Conservation (phyloP, 2,888 invertebrate genomes). For the Macrosoma leucophasiata region DNA sequence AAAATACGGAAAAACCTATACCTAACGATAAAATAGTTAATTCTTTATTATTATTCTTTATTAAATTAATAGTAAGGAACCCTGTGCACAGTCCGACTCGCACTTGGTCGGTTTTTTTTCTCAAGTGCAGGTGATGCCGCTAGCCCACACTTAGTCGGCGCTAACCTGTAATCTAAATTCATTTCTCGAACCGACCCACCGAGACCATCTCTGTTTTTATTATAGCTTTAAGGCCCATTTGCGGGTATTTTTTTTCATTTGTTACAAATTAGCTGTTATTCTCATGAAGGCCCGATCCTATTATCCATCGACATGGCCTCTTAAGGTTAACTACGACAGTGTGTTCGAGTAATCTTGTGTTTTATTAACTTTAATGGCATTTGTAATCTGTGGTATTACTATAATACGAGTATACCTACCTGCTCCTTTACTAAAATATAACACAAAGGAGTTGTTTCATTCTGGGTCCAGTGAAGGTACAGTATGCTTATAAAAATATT, state of each 20-base stretch:
- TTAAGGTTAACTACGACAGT: too few relatives aligned
- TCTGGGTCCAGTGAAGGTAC: too few relatives aligned
- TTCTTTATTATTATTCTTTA: too few relatives aligned
- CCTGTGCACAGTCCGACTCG: conserved; percentile 20
- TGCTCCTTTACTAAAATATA: too few relatives aligned
- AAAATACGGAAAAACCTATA: too few relatives aligned
- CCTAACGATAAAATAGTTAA: too few relatives aligned
- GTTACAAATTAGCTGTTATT: conserved; percentile 72
- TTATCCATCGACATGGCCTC: conserved; percentile 44
- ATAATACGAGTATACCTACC: too few relatives aligned
- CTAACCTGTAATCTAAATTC: conserved; percentile 76
- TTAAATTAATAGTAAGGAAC: too few relatives aligned
- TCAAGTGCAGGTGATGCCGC: conserved; percentile 63
- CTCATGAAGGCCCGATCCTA: conserved; percentile 60
- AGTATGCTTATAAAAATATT: too few relatives aligned
- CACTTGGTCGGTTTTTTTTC: conserved; percentile 57
- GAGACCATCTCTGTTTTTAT: conserved; percentile 70
- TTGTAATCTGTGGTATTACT: too few relatives aligned
- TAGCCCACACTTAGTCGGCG: conserved; percentile 73
- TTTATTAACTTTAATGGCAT: too few relatives aligned
- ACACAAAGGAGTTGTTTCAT: too few relatives aligned
- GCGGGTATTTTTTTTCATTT: conserved; percentile 70
- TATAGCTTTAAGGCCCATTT: conserved; percentile 70
- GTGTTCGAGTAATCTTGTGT: neutral
- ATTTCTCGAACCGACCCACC: conserved; percentile 73